Percentiles rank a stretch among this genome's conserved stretches.
Evolutionary conservation across 92 coral and sea anemone genomes (phyloP).

Genomic region (Porites evermanni): DNA sequence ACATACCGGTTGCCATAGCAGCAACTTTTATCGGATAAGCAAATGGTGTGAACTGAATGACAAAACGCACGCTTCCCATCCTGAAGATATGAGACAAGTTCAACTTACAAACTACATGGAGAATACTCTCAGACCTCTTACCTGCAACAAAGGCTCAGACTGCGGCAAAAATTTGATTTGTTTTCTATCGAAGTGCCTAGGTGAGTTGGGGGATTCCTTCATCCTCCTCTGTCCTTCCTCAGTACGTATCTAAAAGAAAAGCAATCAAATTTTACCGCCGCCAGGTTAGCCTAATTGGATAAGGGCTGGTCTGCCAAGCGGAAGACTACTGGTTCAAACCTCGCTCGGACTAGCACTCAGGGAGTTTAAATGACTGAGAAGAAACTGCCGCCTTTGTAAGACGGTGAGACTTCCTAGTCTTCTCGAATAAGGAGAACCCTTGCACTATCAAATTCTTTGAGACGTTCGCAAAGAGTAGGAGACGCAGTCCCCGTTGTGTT

Average conservation of each 20-base stretch:
- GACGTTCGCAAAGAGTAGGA: too few species aligned
- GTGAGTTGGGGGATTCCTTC: not conserved
- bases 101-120: conserved; percentile 22
- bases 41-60: conserved; percentile 21
- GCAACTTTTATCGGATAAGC: conserved; percentile 10
- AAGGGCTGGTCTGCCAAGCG: too few species aligned
- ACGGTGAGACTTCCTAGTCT: too few species aligned
- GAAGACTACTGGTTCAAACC: too few species aligned
- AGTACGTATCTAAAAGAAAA: not conserved
- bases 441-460: too few species aligned
- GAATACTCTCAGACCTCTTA: not conserved
- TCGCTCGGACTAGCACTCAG: too few species aligned
- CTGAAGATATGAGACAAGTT: conserved; percentile 11
- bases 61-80: conserved; percentile 18
- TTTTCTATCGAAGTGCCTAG: conserved; percentile 6
- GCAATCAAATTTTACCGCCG: too few species aligned
- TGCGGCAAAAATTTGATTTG: not conserved
- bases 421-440: too few species aligned
- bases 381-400: too few species aligned
- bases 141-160: conserved; percentile 5
- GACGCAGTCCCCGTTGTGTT: too few species aligned
- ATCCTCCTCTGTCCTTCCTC: not conserved
- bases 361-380: too few species aligned
- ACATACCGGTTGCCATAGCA: conserved; percentile 33
- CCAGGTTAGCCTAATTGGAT: too few species aligned